Percentiles rank a stretch among this genome's conserved stretches.
Conservation (phyloP, 2,113 vertebrate species). For the Prolemur simus region DNA sequence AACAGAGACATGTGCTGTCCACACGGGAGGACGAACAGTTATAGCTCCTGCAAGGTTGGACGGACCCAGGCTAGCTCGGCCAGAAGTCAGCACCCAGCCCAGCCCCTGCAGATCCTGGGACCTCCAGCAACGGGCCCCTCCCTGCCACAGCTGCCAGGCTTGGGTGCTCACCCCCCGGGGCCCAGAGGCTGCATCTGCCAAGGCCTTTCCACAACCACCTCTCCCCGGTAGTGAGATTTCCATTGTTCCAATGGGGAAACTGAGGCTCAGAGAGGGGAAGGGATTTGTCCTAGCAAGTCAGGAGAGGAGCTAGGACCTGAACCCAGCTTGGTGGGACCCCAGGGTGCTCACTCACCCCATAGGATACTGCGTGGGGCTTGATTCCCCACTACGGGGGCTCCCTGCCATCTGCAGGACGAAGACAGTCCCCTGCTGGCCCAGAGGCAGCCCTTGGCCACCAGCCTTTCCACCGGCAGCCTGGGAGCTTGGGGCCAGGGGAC, state of each 20-base stretch:
- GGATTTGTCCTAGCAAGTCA: neutral
- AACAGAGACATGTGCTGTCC: neutral
- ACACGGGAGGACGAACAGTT: rapidly evolving
- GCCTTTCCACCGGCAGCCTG: neutral
- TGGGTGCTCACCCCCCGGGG: rapidly evolving
- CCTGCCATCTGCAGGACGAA: neutral
- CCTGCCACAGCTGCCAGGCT: neutral
- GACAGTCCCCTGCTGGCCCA: rapidly evolving
- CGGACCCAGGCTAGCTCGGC: neutral
- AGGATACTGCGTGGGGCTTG: too few relatives aligned
- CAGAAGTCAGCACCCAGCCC: neutral
- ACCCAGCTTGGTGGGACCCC: neutral
- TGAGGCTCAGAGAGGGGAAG: neutral
- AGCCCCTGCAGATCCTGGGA: neutral
- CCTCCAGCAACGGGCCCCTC: rapidly evolving
- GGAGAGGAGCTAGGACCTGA: neutral
- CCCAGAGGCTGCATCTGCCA: rapidly evolving
- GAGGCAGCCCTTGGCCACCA: neutral
- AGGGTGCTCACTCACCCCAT: neutral
- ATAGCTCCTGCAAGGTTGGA: rapidly evolving
- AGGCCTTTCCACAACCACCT: neutral
- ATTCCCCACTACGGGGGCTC: neutral
- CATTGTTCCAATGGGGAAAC: neutral
- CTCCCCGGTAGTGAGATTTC: neutral
- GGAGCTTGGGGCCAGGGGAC: neutral